Conservation (phyloP, 1,140 invertebrate genomes). For the Hormaphis cornu region DNA sequence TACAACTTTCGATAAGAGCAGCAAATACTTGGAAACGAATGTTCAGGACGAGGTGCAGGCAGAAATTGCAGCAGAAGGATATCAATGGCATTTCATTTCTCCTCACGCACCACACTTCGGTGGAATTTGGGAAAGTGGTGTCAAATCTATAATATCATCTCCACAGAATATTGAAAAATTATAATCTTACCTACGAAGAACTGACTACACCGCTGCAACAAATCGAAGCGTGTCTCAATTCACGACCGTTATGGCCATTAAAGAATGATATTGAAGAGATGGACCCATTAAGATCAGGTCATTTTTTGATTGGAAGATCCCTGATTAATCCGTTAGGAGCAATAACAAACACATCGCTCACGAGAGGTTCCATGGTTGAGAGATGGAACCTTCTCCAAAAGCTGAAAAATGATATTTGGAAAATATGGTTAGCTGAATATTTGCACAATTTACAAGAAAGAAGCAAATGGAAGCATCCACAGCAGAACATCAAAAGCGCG, state of each 20-base stretch:
- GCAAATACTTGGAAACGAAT: background rate
- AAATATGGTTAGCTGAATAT: slow-evolving; percentile 38
- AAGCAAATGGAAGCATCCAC: slow-evolving; percentile 39
- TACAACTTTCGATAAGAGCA: background rate
- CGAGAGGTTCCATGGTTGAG: slow-evolving; percentile 34
- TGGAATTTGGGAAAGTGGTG: slow-evolving; percentile 39
- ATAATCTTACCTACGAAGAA: slow-evolving; percentile 33
- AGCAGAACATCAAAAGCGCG: background rate
- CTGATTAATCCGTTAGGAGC: slow-evolving; percentile 32
- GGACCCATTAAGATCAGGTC: slow-evolving; percentile 35
- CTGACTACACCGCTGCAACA: slow-evolving; percentile 33
- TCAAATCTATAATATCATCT: slow-evolving; percentile 38
- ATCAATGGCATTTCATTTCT: slow-evolving; percentile 38
- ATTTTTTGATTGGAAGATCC: slow-evolving; percentile 37
- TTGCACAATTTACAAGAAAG: slow-evolving; percentile 37
- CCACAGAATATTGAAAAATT: slow-evolving; percentile 29
- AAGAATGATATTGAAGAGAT: slow-evolving; percentile 30
- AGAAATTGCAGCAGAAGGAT: slow-evolving; percentile 23
- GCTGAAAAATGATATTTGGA: slow-evolving; percentile 38
- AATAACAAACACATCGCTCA: slow-evolving; percentile 34
- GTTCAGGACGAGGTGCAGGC: background rate
- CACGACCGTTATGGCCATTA: slow-evolving; percentile 33
- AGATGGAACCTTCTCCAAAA: no score
- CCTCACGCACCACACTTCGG: slow-evolving; percentile 38
- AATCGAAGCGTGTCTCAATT: slow-evolving; percentile 36